phyloP scores from a whole-genome alignment of 2,888 invertebrate genomes.

The Enchytraeus crypticus region DNA sequence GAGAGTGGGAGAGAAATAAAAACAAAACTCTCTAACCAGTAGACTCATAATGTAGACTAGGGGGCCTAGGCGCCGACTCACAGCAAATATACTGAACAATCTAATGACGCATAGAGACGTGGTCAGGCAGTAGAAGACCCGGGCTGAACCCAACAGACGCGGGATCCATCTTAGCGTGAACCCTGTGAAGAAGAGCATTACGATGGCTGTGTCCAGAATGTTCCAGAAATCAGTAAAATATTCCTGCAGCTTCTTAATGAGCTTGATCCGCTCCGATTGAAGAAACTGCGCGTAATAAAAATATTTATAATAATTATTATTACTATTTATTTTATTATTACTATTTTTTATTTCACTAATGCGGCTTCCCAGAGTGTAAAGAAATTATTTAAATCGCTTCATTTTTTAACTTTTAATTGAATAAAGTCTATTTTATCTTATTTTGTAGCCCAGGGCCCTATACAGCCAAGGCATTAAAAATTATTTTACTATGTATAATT shows the following conservation, averaged over 20 bases:
- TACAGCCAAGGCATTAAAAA: no score
- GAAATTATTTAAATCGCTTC: no score
- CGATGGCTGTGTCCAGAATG: constrained; percentile 81
- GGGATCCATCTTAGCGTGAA: constrained; percentile 62
- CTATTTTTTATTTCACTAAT: no score
- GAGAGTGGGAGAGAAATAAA: no score
- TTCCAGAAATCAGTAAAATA: constrained; percentile 96
- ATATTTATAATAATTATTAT: neutral
- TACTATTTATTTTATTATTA: no score
- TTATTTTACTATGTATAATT: no score
- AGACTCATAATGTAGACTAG: constrained; percentile 98
- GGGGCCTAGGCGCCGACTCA: constrained; percentile 87
- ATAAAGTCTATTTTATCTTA: no score
- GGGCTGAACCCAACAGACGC: constrained; percentile 52
- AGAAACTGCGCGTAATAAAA: constrained; percentile 37
- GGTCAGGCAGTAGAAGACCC: constrained; percentile 85
- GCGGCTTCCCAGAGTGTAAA: no score
- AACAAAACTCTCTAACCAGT: no score
- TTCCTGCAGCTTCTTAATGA: constrained; percentile 79
- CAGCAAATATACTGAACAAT: constrained; percentile 87
- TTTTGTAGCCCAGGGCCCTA: no score
- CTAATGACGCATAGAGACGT: constrained; percentile 71
- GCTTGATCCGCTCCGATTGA: constrained; percentile 46
- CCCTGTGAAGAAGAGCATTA: constrained; percentile 77
- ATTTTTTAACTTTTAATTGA: no score